Conservation (phyloP, 2,113 vertebrate genomes). For the Sus scrofa region DNA sequence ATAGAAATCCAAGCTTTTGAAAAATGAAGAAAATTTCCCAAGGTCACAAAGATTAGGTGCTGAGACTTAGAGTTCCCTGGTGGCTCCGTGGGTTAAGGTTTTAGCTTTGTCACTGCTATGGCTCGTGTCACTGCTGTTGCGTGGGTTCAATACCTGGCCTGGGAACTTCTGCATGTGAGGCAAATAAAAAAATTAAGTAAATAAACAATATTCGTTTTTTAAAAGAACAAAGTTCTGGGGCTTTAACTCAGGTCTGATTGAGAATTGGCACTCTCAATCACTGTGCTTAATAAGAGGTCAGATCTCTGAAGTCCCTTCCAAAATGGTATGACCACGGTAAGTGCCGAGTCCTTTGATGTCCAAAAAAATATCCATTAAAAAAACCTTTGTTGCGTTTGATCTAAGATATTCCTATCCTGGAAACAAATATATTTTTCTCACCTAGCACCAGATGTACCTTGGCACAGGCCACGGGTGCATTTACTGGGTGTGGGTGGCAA, state of each 20-base stretch:
- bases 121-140: too few species aligned
- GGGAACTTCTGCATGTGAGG: too few species aligned
- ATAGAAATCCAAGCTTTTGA: conserved; percentile 39
- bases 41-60: background rate
- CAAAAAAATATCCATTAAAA: conserved; percentile 47
- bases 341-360: background rate
- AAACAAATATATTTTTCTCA: conserved; percentile 56
- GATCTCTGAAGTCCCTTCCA: conserved; percentile 13
- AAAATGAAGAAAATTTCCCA: conserved; percentile 37
- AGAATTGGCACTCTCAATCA: background rate
- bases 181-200: too few species aligned
- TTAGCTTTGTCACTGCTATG: too few species aligned
- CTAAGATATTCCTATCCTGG: background rate
- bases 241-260: conserved; percentile 15
- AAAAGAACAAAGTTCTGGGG: too few species aligned
- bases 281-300: background rate
- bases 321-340: background rate
- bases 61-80: background rate
- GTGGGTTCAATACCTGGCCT: too few species aligned
- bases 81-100: too few species aligned
- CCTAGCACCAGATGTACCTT: background rate
- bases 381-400: background rate
- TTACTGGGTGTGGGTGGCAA: background rate
- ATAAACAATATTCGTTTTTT: too few species aligned
- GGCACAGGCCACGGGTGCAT: background rate